Conservation (phyloP, 2,888 invertebrate species). For the Terebella lapidaria region DNA sequence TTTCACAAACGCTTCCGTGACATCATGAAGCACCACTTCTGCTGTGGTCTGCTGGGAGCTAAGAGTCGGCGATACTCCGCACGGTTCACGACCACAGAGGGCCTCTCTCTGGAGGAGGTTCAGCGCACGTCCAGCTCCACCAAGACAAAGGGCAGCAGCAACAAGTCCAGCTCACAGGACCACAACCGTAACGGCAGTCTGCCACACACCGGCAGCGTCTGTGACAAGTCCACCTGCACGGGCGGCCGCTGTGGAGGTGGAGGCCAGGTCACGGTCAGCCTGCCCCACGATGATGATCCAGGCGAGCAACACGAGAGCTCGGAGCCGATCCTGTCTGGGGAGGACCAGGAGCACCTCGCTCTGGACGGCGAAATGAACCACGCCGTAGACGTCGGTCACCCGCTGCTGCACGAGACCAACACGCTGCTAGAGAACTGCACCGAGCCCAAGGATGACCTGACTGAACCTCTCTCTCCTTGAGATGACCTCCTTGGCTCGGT, state of each 20-base stretch:
- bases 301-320: slow-evolving; percentile 2
- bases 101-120: slow-evolving; percentile 8
- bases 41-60: background rate
- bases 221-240: background rate
- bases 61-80: background rate
- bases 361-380: background rate
- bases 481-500: too few species aligned
- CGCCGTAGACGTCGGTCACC: background rate
- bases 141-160: background rate
- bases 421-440: background rate
- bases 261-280: background rate
- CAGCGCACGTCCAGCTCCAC: background rate
- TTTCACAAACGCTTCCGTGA: slow-evolving; percentile 24
- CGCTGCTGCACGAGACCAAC: background rate
- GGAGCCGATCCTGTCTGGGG: too few species aligned
- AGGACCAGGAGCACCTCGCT: background rate
- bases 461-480: background rate
- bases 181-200: background rate
- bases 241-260: background rate
- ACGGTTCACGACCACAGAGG: slow-evolving; percentile 6
- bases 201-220: background rate
- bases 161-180: background rate
- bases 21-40: slow-evolving; percentile 4
- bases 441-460: background rate
- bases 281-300: background rate